Evolutionary conservation across 1,140 invertebrate genomes (phyloP), one percentile per base, ranked within the genome.

Genomic region (Agraylea sexmaculata): DNA sequence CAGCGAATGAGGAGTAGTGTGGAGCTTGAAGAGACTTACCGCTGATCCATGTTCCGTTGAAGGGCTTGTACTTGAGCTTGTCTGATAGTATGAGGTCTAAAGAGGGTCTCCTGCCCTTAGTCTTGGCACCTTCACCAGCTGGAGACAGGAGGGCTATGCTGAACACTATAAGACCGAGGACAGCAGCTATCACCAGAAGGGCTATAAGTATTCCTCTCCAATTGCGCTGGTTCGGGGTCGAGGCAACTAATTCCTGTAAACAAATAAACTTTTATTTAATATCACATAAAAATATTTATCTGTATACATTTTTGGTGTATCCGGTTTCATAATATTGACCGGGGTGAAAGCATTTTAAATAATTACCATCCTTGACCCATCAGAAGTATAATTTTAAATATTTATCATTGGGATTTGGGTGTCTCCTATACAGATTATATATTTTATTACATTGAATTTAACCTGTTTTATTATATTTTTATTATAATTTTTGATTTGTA

Each of bases 201-300:
- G 89, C 87, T 42, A 92, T 92, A 40, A 83, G 75, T 43, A 92
- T 90, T 10, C 88, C 87, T 19, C 83, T 75, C 87, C 87, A 92
- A 68, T 93, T 92, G 28, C 83, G 67, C 53, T 85, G 77, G 40
- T 75, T 82, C n/a, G 83, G 79, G 12, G 80, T 81, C 15, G 78
- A 72, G 12, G 78, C 80, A 37, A 84, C 83, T 52, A 88, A 58
- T 59, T 89, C 85, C 84, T 86, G 65, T 11, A 60, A 65, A 45
- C 53, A 49, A 50, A 46, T 30, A 49, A 38, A 45, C 45, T 43
- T 21, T 37, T 40, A 16, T 35, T 21, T 36, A 6, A 38, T 11
- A 10, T 18, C 17, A 17, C 12, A 23, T 20, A 38, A 31, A 37
- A n/a, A n/a, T n/a, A n/a, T n/a, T n/a, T n/a, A n/a, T n/a, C n/a